Evolutionary conservation across 1,140 invertebrate genomes (phyloP).

Genomic region (Bombus waltoni): DNA sequence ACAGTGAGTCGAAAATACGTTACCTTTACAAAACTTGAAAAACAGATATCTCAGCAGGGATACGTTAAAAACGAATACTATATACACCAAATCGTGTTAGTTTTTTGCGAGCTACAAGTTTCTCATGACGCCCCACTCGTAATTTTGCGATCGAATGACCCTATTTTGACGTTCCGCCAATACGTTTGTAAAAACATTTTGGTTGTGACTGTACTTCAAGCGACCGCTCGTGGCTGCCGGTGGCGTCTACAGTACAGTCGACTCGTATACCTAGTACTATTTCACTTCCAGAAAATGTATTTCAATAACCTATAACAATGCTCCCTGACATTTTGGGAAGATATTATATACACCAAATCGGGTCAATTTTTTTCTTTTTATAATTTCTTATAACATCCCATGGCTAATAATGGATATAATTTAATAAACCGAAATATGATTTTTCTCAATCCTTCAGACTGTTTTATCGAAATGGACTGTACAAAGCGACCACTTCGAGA

Average conservation of each 20-base stretch:
- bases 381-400: slow-evolving; percentile 74
- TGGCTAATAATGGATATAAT: slow-evolving; percentile 70
- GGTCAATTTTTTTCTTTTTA: slow-evolving; percentile 73
- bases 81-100: slow-evolving; percentile 78
- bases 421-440: slow-evolving; percentile 51
- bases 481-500: slow-evolving; percentile 64
- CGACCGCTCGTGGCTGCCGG: slow-evolving; percentile 70
- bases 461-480: slow-evolving; percentile 60
- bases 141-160: slow-evolving; percentile 67
- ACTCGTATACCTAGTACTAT: slow-evolving; percentile 31
- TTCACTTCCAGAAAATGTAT: slow-evolving; percentile 51
- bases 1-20: slow-evolving; percentile 44
- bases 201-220: slow-evolving; percentile 63
- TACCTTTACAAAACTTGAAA: slow-evolving; percentile 21
- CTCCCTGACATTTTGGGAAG: slow-evolving; percentile 18
- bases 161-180: slow-evolving; percentile 42
- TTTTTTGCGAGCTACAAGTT: slow-evolving; percentile 76
- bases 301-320: slow-evolving; percentile 63
- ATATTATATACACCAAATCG: slow-evolving; percentile 71
- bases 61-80: slow-evolving; percentile 65
- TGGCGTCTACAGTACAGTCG: slow-evolving; percentile 76
- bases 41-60: slow-evolving; percentile 65
- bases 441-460: not conserved
- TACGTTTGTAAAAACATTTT: slow-evolving; percentile 29
- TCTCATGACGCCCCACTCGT: slow-evolving; percentile 73